A percentile compares a stretch with the other conserved stretches of the same genome.
Evolutionary conservation across 2,113 vertebrate genomes (phyloP).

Genomic region (Epinephelus lanceolatus): DNA sequence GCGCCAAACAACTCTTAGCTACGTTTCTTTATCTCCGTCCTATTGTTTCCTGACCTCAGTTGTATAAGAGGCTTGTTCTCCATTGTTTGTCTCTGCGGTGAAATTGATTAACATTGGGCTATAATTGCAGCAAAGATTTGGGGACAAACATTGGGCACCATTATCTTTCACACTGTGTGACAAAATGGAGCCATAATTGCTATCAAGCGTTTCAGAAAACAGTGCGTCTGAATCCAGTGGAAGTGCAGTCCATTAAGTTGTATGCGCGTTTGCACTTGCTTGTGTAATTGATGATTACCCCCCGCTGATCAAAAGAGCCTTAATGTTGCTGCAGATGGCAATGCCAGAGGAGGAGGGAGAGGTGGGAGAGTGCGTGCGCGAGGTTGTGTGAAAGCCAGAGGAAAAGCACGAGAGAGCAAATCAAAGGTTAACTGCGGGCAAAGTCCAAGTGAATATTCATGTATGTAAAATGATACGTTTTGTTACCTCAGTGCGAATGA

Average conservation of each 20-base stretch:
- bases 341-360: slow-evolving; percentile 21
- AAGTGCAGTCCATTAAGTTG: slow-evolving; percentile 74
- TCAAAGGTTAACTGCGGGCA: slow-evolving; percentile 63
- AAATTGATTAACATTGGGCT: slow-evolving; percentile 83
- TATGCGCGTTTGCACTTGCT: slow-evolving; percentile 65
- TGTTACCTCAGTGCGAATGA: neutral
- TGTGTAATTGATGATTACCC: slow-evolving; percentile 80
- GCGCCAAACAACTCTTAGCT: slow-evolving; percentile 34
- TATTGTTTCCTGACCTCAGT: slow-evolving; percentile 65
- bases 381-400: slow-evolving; percentile 8
- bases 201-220: slow-evolving; percentile 76
- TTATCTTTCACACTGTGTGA: slow-evolving; percentile 74
- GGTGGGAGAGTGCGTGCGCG: slow-evolving; percentile 8
- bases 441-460: slow-evolving; percentile 70
- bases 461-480: slow-evolving; percentile 10
- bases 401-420: slow-evolving; percentile 49
- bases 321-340: slow-evolving; percentile 52
- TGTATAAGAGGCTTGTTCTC: slow-evolving; percentile 48
- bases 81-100: slow-evolving; percentile 73
- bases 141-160: slow-evolving; percentile 62
- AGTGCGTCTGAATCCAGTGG: slow-evolving; percentile 64
- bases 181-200: slow-evolving; percentile 81
- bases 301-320: slow-evolving; percentile 64
- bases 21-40: slow-evolving; percentile 50
- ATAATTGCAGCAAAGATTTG: slow-evolving; percentile 75